Percentiles rank a stretch among this genome's conserved stretches.
phyloP scores from a whole-genome alignment of 1,140 invertebrate species.

The Acromyrmex charruanus region DNA sequence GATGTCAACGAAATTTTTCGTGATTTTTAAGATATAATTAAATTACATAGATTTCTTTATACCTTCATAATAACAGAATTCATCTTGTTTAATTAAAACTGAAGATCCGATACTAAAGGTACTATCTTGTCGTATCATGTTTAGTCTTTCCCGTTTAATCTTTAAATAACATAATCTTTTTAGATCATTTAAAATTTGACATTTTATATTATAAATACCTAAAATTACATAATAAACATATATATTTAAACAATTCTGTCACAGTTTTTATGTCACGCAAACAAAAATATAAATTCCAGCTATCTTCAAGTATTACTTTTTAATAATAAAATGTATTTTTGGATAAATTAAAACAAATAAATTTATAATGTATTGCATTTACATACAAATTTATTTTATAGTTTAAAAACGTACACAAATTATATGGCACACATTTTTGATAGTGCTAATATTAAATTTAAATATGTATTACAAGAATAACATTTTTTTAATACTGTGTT shows the following conservation, averaged over 20 bases:
- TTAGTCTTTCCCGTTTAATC: conserved; percentile 28
- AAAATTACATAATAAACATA: not conserved
- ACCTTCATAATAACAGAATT: conserved; percentile 48
- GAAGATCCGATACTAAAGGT: not conserved
- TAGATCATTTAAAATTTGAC: not conserved
- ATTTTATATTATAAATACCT: not conserved
- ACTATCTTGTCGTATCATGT: conserved; percentile 24
- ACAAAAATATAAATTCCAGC: not conserved
- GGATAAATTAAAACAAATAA: not conserved
- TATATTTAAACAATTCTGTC: conserved; percentile 3
- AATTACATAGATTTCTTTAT: not conserved
- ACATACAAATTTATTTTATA: conserved; percentile 8
- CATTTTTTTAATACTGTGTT: not conserved
- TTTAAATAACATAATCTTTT: not conserved
- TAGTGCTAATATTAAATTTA: not conserved
- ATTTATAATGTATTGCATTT: conserved; percentile 3
- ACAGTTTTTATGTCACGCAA: conserved; percentile 5
- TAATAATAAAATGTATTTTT: not conserved
- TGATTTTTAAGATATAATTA: conserved; percentile 3
- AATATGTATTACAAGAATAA: conserved; percentile 4
- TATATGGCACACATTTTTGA: not conserved
- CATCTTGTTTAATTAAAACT: conserved; percentile 37
- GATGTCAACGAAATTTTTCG: conserved; percentile 6
- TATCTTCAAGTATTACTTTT: conserved; percentile 41
- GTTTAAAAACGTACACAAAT: conserved; percentile 4